Evolutionary conservation across 2,113 vertebrate genomes (phyloP).

Genomic region (Sceloporus undulatus): DNA sequence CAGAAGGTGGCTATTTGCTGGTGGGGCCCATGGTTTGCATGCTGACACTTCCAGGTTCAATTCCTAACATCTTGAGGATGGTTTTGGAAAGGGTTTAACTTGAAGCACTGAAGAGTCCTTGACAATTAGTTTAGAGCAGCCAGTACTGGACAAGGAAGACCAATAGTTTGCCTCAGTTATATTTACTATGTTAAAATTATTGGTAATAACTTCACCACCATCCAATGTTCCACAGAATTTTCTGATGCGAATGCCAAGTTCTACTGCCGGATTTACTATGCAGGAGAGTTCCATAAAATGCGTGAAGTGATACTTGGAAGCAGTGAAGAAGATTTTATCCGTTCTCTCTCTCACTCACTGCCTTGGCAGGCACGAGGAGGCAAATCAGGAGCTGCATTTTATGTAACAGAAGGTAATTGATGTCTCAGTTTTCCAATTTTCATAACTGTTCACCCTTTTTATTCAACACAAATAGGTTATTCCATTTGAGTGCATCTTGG

Average conservation of each 20-base stretch:
- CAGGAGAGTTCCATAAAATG: conserved; percentile 97
- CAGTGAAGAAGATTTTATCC: conserved; percentile 93
- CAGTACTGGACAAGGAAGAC: background rate
- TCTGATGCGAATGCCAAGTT: conserved; percentile 96
- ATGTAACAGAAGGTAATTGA: conserved; percentile 91
- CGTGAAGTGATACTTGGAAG: conserved; percentile 94
- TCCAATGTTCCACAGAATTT: conserved; percentile 84
- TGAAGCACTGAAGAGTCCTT: too few species aligned
- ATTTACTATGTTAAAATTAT: background rate
- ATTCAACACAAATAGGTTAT: background rate
- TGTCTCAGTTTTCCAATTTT: fast-evolving
- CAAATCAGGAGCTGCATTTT: conserved; percentile 97
- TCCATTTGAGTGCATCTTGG: too few species aligned
- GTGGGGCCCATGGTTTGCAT: background rate
- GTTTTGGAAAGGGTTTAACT: background rate
- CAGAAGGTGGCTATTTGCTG: background rate
- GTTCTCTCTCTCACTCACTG: conserved; percentile 94
- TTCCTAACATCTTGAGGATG: background rate
- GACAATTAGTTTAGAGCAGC: background rate
- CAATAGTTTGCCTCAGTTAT: background rate
- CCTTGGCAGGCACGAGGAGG: conserved; percentile 98
- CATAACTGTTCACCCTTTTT: background rate
- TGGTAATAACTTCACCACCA: background rate
- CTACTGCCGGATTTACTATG: conserved; percentile 97
- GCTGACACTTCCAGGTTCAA: background rate